Evolutionary conservation across 2,888 invertebrate genomes (phyloP), one percentile per base, ranked within the genome.

Genomic region (Tetheella fluctuosa): DNA sequence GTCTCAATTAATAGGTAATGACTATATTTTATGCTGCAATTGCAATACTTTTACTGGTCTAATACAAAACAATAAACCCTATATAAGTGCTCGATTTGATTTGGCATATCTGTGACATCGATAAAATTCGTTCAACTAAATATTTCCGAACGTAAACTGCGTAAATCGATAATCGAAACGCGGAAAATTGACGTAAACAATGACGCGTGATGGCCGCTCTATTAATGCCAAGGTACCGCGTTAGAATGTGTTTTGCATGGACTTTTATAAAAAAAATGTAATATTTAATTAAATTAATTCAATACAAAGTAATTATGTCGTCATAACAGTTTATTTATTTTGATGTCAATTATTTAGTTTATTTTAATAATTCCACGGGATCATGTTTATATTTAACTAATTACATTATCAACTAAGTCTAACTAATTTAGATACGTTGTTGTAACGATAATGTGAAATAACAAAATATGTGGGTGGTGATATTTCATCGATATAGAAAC

Each of bases 111-210:
- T 55, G 55, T 55, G 55, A 55, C 55, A 55, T 55, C 20, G 55
- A 55, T 55, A 34, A 55, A 55, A 55, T 55, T 55, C 17, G 55
- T 55, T 55, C 34, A 37, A 28, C 55, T 23, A 30, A 34, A 55
- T 23, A 34, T 34, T 34, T 37, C 55, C 34, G 23, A 34, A 55
- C 34, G 55, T 34, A 55, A 55, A 55, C 37, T 55, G 55, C 55
- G 55, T 55, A 55, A 37, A 55, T 55, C 20, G 20, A 55, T 55
- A 37, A 55, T 55, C 55, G 55, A 20, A 37, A 55, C 55, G 55
- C 55, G 55, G 55, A 55, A 55, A 55, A 55, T 55, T 55, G 55
- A 55, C 55, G 55, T 55, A 37, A 55, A 34, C 55, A 23, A 34
- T 55, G 23, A 55, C 34, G 55, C 55, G 55, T 55, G 34, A 55